A percentile compares a stretch with the other conserved stretches of the same genome.
Conservation (phyloP, 2,113 vertebrate genomes). For the Leucosticte australis region DNA sequence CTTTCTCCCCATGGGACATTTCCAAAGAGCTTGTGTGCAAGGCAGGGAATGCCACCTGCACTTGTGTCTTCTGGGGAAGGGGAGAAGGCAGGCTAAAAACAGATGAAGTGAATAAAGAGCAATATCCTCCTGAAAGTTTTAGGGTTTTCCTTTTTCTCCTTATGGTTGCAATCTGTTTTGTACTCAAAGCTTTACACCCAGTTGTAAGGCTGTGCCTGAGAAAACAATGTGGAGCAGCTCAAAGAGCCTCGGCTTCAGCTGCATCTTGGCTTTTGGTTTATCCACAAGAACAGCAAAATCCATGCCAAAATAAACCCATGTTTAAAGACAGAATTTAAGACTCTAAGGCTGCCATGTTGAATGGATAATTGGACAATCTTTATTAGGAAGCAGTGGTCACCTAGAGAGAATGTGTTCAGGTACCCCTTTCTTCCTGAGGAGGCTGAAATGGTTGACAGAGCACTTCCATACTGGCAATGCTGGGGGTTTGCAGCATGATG, state of each 20-base stretch:
- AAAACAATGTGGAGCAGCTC: not conserved
- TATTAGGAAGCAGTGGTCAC: not conserved
- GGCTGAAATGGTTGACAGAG: not conserved
- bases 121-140: not conserved
- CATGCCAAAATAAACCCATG: not conserved
- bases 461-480: not conserved
- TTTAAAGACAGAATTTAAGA: not conserved
- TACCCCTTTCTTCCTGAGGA: not conserved
- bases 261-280: not conserved
- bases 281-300: not conserved
- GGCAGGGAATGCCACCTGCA: not conserved
- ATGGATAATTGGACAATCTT: not conserved
- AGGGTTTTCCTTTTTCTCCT: not conserved
- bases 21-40: not conserved
- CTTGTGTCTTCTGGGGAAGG: not conserved
- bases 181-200: not conserved
- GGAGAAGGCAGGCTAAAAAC: not conserved
- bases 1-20: not conserved
- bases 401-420: not conserved
- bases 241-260: not conserved
- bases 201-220: not conserved
- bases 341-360: not conserved
- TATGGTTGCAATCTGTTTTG: not conserved
- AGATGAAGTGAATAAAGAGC: not conserved
- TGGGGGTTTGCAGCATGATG: not conserved